Conservation (phyloP, 2,888 invertebrate species). For the Minunthozetes semirufus region DNA sequence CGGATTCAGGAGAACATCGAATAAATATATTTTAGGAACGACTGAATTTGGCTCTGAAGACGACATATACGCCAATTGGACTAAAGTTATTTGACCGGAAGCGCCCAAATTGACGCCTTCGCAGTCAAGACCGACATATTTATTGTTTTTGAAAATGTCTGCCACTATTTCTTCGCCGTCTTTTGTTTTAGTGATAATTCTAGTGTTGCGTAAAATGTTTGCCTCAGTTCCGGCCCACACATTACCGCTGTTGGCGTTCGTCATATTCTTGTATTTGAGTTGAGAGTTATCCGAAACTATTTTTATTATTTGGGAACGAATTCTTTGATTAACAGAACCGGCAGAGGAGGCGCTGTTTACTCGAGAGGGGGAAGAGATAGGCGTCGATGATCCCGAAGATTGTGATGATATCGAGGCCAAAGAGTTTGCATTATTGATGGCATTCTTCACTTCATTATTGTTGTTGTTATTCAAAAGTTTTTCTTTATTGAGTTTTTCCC, state of each 20-base stretch:
- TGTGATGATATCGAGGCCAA: slow-evolving; percentile 41
- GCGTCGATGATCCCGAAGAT: slow-evolving; percentile 31
- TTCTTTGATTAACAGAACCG: slow-evolving; percentile 34
- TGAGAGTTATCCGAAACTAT: slow-evolving; percentile 37
- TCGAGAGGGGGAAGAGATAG: slow-evolving; percentile 32
- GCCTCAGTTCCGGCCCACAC: not conserved
- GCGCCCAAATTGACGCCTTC: slow-evolving; percentile 86
- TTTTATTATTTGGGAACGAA: slow-evolving; percentile 39
- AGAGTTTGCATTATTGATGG: not conserved
- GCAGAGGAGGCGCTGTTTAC: slow-evolving; percentile 23
- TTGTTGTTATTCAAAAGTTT: slow-evolving; percentile 15
- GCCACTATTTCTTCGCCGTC: slow-evolving; percentile 65
- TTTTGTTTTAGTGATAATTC: slow-evolving; percentile 47
- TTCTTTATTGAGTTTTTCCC: slow-evolving; percentile 33
- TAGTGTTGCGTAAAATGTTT: slow-evolving; percentile 12
- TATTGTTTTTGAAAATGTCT: slow-evolving; percentile 46
- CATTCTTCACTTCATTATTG: not conserved
- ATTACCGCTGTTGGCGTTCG: not conserved
- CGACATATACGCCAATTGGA: slow-evolving; percentile 55
- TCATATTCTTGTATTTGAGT: slow-evolving; percentile 21
- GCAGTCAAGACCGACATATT: slow-evolving; percentile 73
- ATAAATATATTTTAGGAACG: slow-evolving; percentile 63
- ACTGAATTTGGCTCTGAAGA: slow-evolving; percentile 49
- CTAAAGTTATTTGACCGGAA: slow-evolving; percentile 76
- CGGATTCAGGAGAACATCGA: slow-evolving; percentile 78